Conservation (phyloP, 1,140 invertebrate genomes). For the Drosophila baimaii region DNA sequence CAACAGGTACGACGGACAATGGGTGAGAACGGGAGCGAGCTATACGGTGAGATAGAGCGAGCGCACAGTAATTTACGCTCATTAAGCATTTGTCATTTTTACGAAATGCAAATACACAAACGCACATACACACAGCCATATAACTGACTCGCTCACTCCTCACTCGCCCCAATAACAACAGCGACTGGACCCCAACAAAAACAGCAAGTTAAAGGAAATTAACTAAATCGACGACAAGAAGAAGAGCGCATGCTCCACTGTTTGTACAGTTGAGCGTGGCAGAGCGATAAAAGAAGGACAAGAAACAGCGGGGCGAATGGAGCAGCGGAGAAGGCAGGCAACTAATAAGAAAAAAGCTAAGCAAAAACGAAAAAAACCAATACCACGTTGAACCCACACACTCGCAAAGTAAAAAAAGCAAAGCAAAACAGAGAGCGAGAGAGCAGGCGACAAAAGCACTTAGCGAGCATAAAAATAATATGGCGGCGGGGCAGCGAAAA, state of each 20-base stretch:
- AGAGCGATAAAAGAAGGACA: constrained; percentile 15
- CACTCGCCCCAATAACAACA: constrained; percentile 41
- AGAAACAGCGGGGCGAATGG: constrained; percentile 10
- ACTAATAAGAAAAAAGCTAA: constrained; percentile 71
- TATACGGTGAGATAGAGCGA: constrained; percentile 14
- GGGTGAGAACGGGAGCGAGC: constrained; percentile 15
- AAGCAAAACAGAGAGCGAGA: constrained; percentile 57
- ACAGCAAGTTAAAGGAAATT: constrained; percentile 58
- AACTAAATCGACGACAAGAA: constrained; percentile 40
- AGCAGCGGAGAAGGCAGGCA: constrained; percentile 19
- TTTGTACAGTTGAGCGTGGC: constrained; percentile 70
- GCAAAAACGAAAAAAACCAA: constrained; percentile 25
- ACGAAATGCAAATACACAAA: constrained; percentile 54
- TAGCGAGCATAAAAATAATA: constrained; percentile 75
- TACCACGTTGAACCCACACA: constrained; percentile 24
- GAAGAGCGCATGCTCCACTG: constrained; percentile 72
- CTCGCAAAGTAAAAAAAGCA: constrained; percentile 18
- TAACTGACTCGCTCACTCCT: constrained; percentile 59
- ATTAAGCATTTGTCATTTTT: constrained; percentile 79
- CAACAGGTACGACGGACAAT: constrained; percentile 30
- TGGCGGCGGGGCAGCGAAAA: constrained; percentile 57
- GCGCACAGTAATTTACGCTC: constrained; percentile 78
- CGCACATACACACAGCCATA: constrained; percentile 17
- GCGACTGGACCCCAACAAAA: constrained; percentile 47
- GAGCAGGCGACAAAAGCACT: constrained; percentile 53